These are phyloP conservation scores for Tachuris rubrigastra DNA, from an alignment of 2,113 vertebrate genomes.

Conservation along the genomic window DNA sequence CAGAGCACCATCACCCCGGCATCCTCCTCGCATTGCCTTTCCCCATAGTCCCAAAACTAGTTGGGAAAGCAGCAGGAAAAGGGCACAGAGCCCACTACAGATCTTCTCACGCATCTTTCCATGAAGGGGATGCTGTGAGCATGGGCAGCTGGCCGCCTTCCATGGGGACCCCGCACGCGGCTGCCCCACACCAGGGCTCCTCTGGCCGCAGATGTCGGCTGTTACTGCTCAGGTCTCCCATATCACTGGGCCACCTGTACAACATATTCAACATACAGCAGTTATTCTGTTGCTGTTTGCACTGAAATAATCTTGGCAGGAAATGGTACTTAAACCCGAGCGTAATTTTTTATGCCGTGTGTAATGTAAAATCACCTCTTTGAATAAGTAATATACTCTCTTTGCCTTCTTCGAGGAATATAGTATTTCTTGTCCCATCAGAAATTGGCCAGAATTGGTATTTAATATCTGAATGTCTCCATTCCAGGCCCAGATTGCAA, in stretches of 20 bases:
- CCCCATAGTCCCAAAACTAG: not conserved
- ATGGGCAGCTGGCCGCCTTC: conserved; percentile 64
- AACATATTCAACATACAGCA: conserved; percentile 58
- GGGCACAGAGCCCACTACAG: not conserved
- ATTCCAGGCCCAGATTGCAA: not conserved
- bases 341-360: conserved; percentile 14
- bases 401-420: not conserved
- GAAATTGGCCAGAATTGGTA: not conserved
- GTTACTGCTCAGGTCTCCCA: conserved; percentile 64
- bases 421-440: not conserved
- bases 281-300: conserved; percentile 37
- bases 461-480: not conserved
- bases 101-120: not conserved
- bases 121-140: not conserved
- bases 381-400: not conserved
- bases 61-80: not conserved
- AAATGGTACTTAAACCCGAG: not conserved
- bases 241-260: conserved; percentile 74
- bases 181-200: not conserved
- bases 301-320: conserved; percentile 46
- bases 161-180: conserved; percentile 12
- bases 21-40: not conserved
- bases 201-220: conserved; percentile 63
- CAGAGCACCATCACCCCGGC: not conserved
- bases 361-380: conserved; percentile 27